Evolutionary conservation across 2,888 invertebrate genomes (phyloP), one percentile per base, ranked within the genome.

Genomic region (Amphimallon solstitiale): DNA sequence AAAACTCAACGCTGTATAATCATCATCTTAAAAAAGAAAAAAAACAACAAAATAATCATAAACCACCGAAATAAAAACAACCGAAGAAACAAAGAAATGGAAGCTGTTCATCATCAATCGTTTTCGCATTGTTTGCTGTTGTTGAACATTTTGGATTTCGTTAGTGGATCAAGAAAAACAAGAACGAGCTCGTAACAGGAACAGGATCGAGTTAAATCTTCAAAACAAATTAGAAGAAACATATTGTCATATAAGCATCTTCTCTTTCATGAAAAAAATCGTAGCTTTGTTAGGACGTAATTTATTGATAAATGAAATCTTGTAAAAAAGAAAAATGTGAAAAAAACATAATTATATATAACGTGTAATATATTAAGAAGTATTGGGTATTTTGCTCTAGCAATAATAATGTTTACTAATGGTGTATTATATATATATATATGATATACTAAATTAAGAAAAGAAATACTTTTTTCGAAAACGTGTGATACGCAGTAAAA

Each of bases 341-440:
- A 65, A 52, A 51, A 56, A 59, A 65, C 17, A 54, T 54, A n/a
- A n/a, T n/a, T 35, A 29, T 29, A 29, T 14, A 59, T 43, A 56
- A 64, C 56, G 54, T 48, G 64, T 64, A 48, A 46, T 56, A 40
- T 67, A 63, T 54, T 62, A 63, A 67, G 59, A 45, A 59, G 62
- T 67, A 59, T 59, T 48, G 51, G 56, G 59, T 51, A 43, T 83
- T 59, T 59, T 84, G 83, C 83, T 82, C 82, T 84, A 85, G 85
- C 85, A 85, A 85, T 85, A 85, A 84, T 78, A 80, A 75, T 75
- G 79, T 75, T 66, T 54, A 29, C 9, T 29, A 52, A 59, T 64
- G 54, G 37, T 56, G 61, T 19, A 56, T 35, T 59, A 21, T 60
- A 43, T 21, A 29, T 21, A 43, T 59, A 21, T 60, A 43, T 21